Conservation (phyloP, 1,140 invertebrate genomes). For the Lordiphosa stackelbergi region DNA sequence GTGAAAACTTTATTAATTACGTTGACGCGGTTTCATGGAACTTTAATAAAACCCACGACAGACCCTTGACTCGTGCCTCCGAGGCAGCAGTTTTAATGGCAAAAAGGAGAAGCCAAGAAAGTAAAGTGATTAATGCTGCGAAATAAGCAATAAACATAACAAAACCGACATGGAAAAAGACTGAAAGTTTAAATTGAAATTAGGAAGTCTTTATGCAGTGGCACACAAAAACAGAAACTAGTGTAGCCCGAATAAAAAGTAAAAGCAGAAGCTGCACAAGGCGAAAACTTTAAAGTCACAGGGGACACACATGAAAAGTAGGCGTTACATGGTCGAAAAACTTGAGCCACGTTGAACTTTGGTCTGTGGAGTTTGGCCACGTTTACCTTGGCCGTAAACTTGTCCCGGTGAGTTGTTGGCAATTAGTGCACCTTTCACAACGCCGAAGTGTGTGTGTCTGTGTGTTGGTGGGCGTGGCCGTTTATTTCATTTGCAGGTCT, state of each 20-base stretch:
- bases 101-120: slow-evolving; percentile 29
- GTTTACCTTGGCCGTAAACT: slow-evolving; percentile 72
- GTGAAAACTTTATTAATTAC: slow-evolving; percentile 61
- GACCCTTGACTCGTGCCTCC: slow-evolving; percentile 2
- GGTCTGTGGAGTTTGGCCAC: slow-evolving; percentile 50
- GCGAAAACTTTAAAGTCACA: slow-evolving; percentile 13
- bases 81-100: slow-evolving; percentile 26
- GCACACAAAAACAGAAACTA: neutral
- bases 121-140: slow-evolving; percentile 47
- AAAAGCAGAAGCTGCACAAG: slow-evolving; percentile 57
- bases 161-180: slow-evolving; percentile 4
- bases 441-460: neutral
- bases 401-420: slow-evolving; percentile 62
- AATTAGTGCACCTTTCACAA: slow-evolving; percentile 60
- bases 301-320: slow-evolving; percentile 31
- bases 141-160: slow-evolving; percentile 19
- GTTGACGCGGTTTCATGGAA: slow-evolving; percentile 50
- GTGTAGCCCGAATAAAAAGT: slow-evolving; percentile 24
- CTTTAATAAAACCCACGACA: slow-evolving; percentile 55
- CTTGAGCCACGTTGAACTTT: slow-evolving; percentile 63
- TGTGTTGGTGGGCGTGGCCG: slow-evolving; percentile 49
- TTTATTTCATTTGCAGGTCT: slow-evolving; percentile 68
- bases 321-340: slow-evolving; percentile 63
- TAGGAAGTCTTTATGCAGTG: slow-evolving; percentile 23
- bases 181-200: slow-evolving; percentile 22